A percentile compares a stretch with the other conserved stretches of the same genome.
Conservation (phyloP, 2,888 invertebrate genomes). For the Zele albiditarsus region DNA sequence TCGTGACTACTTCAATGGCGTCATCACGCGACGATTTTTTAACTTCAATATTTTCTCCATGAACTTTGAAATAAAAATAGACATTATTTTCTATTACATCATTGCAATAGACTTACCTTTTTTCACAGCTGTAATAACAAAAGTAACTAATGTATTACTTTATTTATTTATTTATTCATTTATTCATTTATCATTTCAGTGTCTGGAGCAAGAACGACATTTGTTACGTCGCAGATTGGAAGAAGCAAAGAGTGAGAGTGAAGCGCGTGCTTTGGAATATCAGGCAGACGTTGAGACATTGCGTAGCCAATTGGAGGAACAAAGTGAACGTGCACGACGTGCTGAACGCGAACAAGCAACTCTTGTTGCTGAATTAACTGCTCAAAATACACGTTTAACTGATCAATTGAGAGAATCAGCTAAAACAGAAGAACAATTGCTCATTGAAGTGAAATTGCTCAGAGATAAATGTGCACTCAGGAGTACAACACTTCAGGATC, state of each 20-base stretch:
- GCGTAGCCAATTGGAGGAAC: constrained; percentile 81
- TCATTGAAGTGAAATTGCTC: constrained; percentile 85
- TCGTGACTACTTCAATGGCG: background rate
- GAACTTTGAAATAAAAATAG: background rate
- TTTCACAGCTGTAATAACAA: background rate
- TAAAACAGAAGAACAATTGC: constrained; percentile 85
- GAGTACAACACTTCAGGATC: constrained; percentile 87
- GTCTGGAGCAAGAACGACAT: constrained; percentile 94
- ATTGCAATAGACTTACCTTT: background rate
- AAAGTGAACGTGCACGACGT: constrained; percentile 74
- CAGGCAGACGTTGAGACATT: constrained; percentile 91
- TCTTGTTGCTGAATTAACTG: constrained; percentile 87
- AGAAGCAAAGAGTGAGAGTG: constrained; percentile 90
- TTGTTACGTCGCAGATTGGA: constrained; percentile 88
- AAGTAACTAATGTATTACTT: background rate
- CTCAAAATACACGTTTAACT: constrained; percentile 91
- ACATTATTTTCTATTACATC: background rate
- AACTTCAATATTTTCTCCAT: background rate
- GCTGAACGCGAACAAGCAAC: constrained; percentile 86
- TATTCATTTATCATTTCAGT: constrained; percentile 75
- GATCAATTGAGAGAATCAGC: constrained; percentile 89
- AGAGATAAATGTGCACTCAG: constrained; percentile 89
- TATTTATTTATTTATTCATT: background rate
- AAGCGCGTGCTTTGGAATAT: constrained; percentile 88
- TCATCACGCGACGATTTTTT: background rate